These are phyloP conservation scores for Marasmarcha lunaedactyla DNA, from an alignment of 2,888 invertebrate genomes.

Conservation along the genomic window DNA sequence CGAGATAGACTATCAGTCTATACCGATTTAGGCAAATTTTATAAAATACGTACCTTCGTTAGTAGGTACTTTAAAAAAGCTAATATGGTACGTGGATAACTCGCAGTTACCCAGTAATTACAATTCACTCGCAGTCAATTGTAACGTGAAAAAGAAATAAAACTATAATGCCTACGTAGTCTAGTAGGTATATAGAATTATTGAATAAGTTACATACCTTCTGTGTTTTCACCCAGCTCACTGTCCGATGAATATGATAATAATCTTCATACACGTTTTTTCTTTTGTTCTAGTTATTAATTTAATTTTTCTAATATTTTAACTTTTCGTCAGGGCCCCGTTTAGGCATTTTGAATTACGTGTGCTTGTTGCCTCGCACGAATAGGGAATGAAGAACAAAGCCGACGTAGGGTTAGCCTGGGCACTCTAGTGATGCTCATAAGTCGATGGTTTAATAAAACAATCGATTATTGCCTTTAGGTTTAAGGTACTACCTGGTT, in stretches of 20 bases:
- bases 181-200: not conserved
- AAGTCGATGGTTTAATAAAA: too few relatives aligned
- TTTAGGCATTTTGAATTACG: not conserved
- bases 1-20: too few relatives aligned
- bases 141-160: too few relatives aligned
- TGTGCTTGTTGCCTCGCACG: not conserved
- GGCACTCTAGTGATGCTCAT: too few relatives aligned
- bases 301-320: not conserved
- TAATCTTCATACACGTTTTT: not conserved
- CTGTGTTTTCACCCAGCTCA: not conserved
- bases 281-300: not conserved
- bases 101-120: too few relatives aligned
- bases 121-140: too few relatives aligned
- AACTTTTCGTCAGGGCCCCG: not conserved
- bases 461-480: too few relatives aligned
- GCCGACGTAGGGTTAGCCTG: not conserved
- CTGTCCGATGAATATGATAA: not conserved
- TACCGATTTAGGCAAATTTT: too few relatives aligned
- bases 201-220: not conserved
- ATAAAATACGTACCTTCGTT: too few relatives aligned
- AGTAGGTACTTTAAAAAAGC: too few relatives aligned
- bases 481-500: too few relatives aligned
- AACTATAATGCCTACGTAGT: not conserved
- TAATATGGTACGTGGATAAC: too few relatives aligned
- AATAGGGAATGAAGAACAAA: not conserved